Base-by-base conservation (phyloP, 2,888 invertebrate genomes). In the Drosophila maculinotata region DNA sequence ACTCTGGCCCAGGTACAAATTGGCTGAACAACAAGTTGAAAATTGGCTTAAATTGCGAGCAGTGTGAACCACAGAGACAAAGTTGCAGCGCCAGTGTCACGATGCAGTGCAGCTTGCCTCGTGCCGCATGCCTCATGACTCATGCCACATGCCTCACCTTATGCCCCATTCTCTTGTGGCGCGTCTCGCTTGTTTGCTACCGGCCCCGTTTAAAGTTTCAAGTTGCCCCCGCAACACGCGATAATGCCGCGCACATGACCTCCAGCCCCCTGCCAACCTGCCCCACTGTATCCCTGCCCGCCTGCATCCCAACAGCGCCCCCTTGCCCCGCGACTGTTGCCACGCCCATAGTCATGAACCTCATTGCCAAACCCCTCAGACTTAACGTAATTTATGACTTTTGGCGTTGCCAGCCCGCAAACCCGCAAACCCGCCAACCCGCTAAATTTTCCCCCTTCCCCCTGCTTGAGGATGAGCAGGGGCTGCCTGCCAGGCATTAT, bases 341-440 rank as follows among this genome's bases (percentile, higher is more conserved):
- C 10, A 10, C 10, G 10, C 12, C 5, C 26, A 7, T 14, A 28
- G 25, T 8, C 45, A 3, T 23, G 8, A 14, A 42, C 23, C 25
- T 31, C 56, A 57, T 44, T 30, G 48, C 39, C 48, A 69, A 49
- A 36, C 36, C 59, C 31, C 30, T 9, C 36, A 20, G 76, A 57
- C 62, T 65, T 63, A 62, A 67, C 39, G 44, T 79, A 70, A 76
- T 75, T 79, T 70, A 76, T 70, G 68, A 60, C 71, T 79, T 68
- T 76, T 52, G 56, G 38, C 57, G 28, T 17, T 28, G 41, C 48
- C 28, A 56, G n/a, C 31, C 20, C 20, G 4, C 20, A 2, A 20
- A 4, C 20, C 20, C 20, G 2, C 20, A 2, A n/a, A 3, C 20
- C 20, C 20, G 20, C 2, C 20, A 2, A 20, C 20, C 36, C 42